These are phyloP conservation scores for Helarctos malayanus DNA, from an alignment of 2,797 vertebrate genomes.

Conservation along the genomic window DNA sequence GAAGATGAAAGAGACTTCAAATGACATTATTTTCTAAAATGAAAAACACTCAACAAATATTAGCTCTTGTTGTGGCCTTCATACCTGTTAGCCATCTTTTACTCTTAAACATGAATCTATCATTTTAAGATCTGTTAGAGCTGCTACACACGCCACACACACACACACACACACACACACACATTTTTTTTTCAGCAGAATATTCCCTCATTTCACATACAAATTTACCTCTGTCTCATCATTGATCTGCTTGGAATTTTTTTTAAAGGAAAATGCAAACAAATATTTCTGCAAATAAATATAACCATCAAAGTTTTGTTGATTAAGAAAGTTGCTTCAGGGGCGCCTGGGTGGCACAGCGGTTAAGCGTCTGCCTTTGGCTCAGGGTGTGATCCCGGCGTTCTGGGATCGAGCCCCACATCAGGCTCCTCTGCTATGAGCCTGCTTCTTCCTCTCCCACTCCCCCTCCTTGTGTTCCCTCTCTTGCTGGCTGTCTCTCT, in stretches of 20 bases:
- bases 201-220: neutral
- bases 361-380: too few species aligned
- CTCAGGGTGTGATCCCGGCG: too few species aligned
- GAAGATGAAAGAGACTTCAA: neutral
- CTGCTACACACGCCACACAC: neutral
- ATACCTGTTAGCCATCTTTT: neutral
- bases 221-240: neutral
- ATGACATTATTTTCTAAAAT: slow-evolving; percentile 42
- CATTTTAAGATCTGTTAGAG: neutral
- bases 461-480: too few species aligned
- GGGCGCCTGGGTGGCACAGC: too few species aligned
- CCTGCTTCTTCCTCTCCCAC: too few species aligned
- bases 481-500: too few species aligned
- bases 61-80: neutral
- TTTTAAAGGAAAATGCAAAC: neutral
- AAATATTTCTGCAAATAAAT: neutral
- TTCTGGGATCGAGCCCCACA: too few species aligned
- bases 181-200: neutral
- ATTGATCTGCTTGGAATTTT: neutral
- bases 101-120: neutral
- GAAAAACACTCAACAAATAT: neutral
- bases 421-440: too few species aligned
- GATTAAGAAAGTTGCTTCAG: neutral
- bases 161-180: too few species aligned
- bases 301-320: neutral